phyloP scores from a whole-genome alignment of 2,797 vertebrate genomes.

The Chaenodraco wilsoni region DNA sequence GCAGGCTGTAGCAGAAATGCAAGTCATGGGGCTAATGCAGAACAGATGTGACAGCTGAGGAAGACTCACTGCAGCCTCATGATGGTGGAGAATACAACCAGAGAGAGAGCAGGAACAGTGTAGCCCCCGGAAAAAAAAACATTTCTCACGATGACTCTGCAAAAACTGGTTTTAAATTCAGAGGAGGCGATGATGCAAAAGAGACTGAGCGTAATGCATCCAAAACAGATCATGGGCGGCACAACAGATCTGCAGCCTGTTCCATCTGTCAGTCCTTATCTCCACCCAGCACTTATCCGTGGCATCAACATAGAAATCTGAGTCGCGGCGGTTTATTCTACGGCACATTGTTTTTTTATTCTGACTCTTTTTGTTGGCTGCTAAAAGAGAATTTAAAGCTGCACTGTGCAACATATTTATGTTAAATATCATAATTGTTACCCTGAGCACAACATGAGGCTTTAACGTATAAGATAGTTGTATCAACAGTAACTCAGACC shows the following conservation, averaged over 20 bases:
- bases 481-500: neutral
- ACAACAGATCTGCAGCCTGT: slow-evolving; percentile 5
- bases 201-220: slow-evolving; percentile 29
- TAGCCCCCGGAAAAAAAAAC: slow-evolving; percentile 39
- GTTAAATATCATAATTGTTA: neutral
- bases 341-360: slow-evolving; percentile 21
- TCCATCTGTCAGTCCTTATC: slow-evolving; percentile 33
- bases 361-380: slow-evolving; percentile 1
- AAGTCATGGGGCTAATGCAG: slow-evolving; percentile 74
- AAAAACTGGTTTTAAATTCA: slow-evolving; percentile 35
- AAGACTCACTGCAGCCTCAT: slow-evolving; percentile 19
- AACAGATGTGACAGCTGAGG: slow-evolving; percentile 75
- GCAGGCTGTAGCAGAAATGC: slow-evolving; percentile 57
- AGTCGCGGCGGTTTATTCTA: slow-evolving; percentile 17
- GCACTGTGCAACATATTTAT: neutral
- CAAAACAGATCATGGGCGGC: slow-evolving; percentile 32
- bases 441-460: neutral
- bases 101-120: slow-evolving; percentile 42
- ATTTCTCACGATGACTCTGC: slow-evolving; percentile 64
- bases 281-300: slow-evolving; percentile 11
- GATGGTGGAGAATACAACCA: slow-evolving; percentile 41
- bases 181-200: slow-evolving; percentile 7
- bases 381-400: slow-evolving; percentile 2
- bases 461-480: neutral
- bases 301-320: slow-evolving; percentile 6